These are phyloP conservation scores for Aleiodes alternator DNA, from an alignment of 2,888 invertebrate species.

Conservation along the genomic window DNA sequence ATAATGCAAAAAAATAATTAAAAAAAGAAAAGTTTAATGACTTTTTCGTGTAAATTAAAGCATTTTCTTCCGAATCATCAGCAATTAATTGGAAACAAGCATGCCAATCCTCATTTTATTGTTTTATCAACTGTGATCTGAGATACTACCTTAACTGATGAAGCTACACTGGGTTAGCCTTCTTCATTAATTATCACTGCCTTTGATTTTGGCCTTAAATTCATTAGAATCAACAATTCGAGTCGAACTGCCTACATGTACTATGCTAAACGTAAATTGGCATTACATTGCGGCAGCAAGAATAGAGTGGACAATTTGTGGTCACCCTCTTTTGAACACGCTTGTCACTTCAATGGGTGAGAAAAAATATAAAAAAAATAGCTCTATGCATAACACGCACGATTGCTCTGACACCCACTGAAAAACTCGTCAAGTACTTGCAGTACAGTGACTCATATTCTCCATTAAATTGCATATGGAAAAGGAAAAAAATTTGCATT, in stretches of 20 bases:
- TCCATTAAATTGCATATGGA: neutral
- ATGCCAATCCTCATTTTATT: too few relatives aligned
- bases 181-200: slow-evolving; percentile 14
- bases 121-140: too few relatives aligned
- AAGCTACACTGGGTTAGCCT: too few relatives aligned
- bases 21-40: too few relatives aligned
- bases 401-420: slow-evolving; percentile 26
- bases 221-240: slow-evolving; percentile 31
- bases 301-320: slow-evolving; percentile 12
- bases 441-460: slow-evolving; percentile 1
- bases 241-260: neutral
- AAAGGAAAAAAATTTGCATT: neutral
- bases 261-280: neutral
- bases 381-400: neutral
- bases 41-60: too few relatives aligned
- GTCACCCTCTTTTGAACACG: slow-evolving; percentile 17
- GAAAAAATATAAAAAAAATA: too few relatives aligned
- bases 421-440: neutral
- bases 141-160: too few relatives aligned
- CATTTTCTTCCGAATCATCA: too few relatives aligned
- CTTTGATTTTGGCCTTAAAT: slow-evolving; percentile 4
- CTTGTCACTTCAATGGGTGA: slow-evolving; percentile 8
- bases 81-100: too few relatives aligned
- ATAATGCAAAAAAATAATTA: too few relatives aligned
- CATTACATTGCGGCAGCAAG: slow-evolving; percentile 8